phyloP scores from a whole-genome alignment of 2,113 vertebrate species.

The Morone chrysops region DNA sequence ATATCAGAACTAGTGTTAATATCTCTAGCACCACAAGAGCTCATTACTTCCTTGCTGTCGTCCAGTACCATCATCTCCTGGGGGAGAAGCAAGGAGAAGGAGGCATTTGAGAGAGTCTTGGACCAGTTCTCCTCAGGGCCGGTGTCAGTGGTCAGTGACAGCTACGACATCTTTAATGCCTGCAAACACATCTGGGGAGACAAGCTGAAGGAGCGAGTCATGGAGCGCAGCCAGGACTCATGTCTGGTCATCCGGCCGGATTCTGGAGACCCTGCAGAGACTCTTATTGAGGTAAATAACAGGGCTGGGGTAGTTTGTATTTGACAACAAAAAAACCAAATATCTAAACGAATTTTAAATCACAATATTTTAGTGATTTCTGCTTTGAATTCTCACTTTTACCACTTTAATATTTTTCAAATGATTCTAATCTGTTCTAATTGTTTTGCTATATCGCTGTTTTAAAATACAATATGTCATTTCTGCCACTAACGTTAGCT shows the following conservation, averaged over 20 bases:
- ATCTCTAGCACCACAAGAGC: neutral
- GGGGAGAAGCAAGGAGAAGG: slow-evolving; percentile 81
- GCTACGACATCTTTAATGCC: slow-evolving; percentile 87
- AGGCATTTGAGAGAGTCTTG: slow-evolving; percentile 81
- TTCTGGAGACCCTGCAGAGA: slow-evolving; percentile 84
- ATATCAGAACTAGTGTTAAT: neutral
- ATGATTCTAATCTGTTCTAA: too few relatives aligned
- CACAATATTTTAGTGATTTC: neutral
- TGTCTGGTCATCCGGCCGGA: slow-evolving; percentile 83
- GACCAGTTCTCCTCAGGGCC: slow-evolving; percentile 82
- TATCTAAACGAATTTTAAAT: neutral
- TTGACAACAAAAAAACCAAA: too few relatives aligned
- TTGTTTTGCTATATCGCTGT: too few relatives aligned
- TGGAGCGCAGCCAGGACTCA: slow-evolving; percentile 82
- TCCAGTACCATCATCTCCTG: slow-evolving; percentile 85
- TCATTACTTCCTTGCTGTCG: neutral
- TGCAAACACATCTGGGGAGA: slow-evolving; percentile 87
- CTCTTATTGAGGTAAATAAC: slow-evolving; percentile 77
- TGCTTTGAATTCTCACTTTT: neutral
- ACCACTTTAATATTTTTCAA: too few relatives aligned
- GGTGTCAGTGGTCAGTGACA: slow-evolving; percentile 85
- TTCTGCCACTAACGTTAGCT: too few relatives aligned
- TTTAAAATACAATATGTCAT: too few relatives aligned
- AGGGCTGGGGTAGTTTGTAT: too few relatives aligned
- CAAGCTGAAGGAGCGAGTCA: slow-evolving; percentile 83